Percentiles rank a stretch among this genome's conserved stretches.
These are phyloP conservation scores for Ennomos quercinarius DNA, from an alignment of 2,888 invertebrate species.

Conservation along the genomic window DNA sequence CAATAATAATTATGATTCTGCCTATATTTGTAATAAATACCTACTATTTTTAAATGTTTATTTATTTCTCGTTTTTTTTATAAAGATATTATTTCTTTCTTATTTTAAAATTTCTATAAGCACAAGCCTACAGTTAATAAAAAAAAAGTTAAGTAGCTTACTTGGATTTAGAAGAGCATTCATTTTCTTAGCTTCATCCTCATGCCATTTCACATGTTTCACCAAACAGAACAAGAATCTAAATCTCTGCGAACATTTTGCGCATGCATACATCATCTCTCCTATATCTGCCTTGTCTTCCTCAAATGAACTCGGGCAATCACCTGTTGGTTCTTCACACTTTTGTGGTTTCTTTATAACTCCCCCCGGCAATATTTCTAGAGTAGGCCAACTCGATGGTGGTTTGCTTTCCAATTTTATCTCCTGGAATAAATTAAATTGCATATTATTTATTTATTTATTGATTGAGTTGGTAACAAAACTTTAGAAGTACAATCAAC, in stretches of 20 bases:
- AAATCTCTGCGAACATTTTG: constrained; percentile 72
- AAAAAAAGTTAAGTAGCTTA: too few species aligned
- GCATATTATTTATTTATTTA: too few species aligned
- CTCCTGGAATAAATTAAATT: constrained; percentile 38
- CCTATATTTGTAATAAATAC: too few species aligned
- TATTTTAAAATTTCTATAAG: too few species aligned
- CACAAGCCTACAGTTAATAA: too few species aligned
- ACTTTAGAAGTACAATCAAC: too few species aligned
- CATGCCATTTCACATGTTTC: constrained; percentile 73
- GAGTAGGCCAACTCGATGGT: constrained; percentile 71
- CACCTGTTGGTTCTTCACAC: constrained; percentile 40
- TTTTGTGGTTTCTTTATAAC: constrained; percentile 69
- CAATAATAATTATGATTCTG: too few species aligned
- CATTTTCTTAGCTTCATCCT: constrained; percentile 61
- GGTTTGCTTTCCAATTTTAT: constrained; percentile 41
- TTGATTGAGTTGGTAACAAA: too few species aligned
- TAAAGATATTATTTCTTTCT: too few species aligned
- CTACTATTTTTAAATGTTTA: too few species aligned
- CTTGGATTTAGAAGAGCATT: constrained; percentile 35
- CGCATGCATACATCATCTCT: constrained; percentile 74
- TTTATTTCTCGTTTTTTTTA: too few species aligned
- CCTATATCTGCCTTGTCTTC: constrained; percentile 30
- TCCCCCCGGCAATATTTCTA: constrained; percentile 76
- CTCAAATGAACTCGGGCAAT: constrained; percentile 24
- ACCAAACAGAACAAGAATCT: constrained; percentile 67